phyloP scores from a whole-genome alignment of 1,140 invertebrate species.

The Tenebrio molitor region DNA sequence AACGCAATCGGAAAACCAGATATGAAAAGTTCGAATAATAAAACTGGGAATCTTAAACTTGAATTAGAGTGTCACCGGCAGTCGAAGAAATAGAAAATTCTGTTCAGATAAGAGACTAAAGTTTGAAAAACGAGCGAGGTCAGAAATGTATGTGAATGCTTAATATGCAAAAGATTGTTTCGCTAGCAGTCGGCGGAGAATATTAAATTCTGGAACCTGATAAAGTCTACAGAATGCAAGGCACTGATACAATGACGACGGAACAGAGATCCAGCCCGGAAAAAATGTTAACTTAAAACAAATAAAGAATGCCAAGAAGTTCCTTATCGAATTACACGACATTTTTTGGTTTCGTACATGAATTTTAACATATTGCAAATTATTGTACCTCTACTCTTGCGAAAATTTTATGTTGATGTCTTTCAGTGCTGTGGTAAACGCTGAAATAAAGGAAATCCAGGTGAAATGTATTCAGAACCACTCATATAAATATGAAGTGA shows the following conservation, averaged over 20 bases:
- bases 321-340: conserved; percentile 25
- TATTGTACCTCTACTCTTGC: too few relatives aligned
- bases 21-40: conserved; percentile 52
- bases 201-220: conserved; percentile 54
- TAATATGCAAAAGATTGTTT: conserved; percentile 58
- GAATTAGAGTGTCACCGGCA: conserved; percentile 59
- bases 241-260: conserved; percentile 39
- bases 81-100: conserved; percentile 58
- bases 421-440: too few relatives aligned
- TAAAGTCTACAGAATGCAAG: conserved; percentile 44
- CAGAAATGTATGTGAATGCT: conserved; percentile 53
- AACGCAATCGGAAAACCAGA: conserved; percentile 33
- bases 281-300: conserved; percentile 35
- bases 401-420: too few relatives aligned
- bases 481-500: too few relatives aligned
- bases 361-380: conserved; percentile 14
- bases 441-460: too few relatives aligned
- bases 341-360: conserved; percentile 7
- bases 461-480: too few relatives aligned
- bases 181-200: conserved; percentile 48
- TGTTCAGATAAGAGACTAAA: conserved; percentile 54
- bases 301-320: conserved; percentile 36
- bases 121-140: conserved; percentile 48
- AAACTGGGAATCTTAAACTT: conserved; percentile 56
- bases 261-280: conserved; percentile 3